Evolutionary conservation across 2,888 invertebrate species (phyloP), one percentile per base, ranked within the genome.

Genomic region (Drosophila borborema): DNA sequence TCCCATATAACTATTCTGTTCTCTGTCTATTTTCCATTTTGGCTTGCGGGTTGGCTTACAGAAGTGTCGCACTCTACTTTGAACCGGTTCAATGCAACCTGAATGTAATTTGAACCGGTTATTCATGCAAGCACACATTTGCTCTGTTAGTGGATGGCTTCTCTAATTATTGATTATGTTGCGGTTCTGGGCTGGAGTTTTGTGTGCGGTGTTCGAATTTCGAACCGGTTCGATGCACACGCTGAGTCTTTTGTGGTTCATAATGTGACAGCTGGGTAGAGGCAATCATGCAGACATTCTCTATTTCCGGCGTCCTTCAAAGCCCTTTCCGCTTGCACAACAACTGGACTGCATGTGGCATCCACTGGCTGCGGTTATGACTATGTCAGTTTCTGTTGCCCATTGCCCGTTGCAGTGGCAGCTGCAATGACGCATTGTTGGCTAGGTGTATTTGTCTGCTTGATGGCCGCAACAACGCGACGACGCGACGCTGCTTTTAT

Each of bases 281-380:
- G 54, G 41, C 53, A 58, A 18, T 58, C 40, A 43, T 72, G 54
- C 49, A 53, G 66, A 70, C 54, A 68, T 55, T 77, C 40, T 48
- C n/a, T 65, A 49, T 67, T 55, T 56, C 41, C 55, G 55, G 8
- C 55, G 31, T 31, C 55, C 59, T 61, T 40, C 55, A 63, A 66
- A 67, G 77, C 49, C 72, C 77, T 77, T 73, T 83, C 58, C 71
- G 76, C 63, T 82, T 73, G 66, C 73, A 72, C 64, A 81, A 82
- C 59, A 62, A 23, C 31, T 6, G 63, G 20, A 46, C 51, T 46
- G 61, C 67, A 54, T 54, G 55, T 64, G 56, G 41, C 53, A 59
- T 36, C n/a, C 16, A 45, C 41, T 38, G 40, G 18, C 46, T 36
- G 23, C 40, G 53, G 53, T 51, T 51, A 36, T 51, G 51, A 34